Percentiles rank a stretch among this genome's conserved stretches.
Conservation (phyloP, 2,888 invertebrate species). For the Pristionchus exspectatus region DNA sequence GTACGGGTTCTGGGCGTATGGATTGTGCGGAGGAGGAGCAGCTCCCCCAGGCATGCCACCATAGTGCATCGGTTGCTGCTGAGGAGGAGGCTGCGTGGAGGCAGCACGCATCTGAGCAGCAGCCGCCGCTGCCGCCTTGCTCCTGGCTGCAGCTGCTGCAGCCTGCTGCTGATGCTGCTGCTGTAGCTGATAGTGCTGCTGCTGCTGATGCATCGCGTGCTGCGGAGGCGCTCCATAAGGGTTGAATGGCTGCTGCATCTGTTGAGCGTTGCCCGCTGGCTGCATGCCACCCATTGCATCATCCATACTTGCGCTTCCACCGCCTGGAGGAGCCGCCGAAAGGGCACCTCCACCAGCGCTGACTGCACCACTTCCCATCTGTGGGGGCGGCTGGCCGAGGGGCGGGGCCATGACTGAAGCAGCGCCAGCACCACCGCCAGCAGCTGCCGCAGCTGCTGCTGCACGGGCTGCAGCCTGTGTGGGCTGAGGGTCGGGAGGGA, state of each 20-base stretch:
- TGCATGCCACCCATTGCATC: conserved; percentile 25
- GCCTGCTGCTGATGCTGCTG: conserved; percentile 51
- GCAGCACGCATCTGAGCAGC: neutral
- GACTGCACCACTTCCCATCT: conserved; percentile 43
- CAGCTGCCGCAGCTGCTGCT: neutral
- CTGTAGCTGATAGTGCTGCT: conserved; percentile 15
- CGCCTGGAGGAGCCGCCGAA: neutral
- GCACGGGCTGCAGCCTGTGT: conserved; percentile 59
- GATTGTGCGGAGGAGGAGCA: conserved; percentile 38
- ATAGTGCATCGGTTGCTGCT: conserved; percentile 36
- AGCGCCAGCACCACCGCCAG: conserved; percentile 4
- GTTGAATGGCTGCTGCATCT: conserved; percentile 56
- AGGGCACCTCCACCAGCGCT: neutral
- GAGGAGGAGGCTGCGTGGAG: neutral
- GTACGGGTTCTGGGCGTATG: conserved; percentile 38
- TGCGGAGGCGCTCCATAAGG: conserved; percentile 50
- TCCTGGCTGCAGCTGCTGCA: conserved; percentile 2
- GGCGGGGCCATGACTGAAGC: conserved; percentile 59
- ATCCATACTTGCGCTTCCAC: neutral
- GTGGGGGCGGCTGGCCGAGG: conserved; percentile 73
- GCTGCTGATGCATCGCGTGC: conserved; percentile 45
- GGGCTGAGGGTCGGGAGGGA: conserved; percentile 72
- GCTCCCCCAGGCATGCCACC: conserved; percentile 24
- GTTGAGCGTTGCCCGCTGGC: neutral
- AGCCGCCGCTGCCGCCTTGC: neutral